These are phyloP conservation scores for Nezara viridula DNA, from an alignment of 2,888 invertebrate species.

Conservation along the genomic window DNA sequence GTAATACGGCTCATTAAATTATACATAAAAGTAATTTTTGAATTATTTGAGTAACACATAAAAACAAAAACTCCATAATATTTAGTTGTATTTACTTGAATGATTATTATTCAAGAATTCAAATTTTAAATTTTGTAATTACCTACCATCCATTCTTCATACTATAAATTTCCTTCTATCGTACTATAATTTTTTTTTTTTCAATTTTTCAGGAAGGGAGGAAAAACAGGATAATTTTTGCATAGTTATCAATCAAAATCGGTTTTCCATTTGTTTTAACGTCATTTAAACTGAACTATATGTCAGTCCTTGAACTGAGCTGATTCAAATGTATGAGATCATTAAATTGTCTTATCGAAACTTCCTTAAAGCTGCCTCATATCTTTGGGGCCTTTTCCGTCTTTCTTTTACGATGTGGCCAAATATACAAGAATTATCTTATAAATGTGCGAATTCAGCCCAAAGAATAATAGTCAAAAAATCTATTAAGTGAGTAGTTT, in stretches of 20 bases:
- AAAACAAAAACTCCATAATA: too few relatives aligned
- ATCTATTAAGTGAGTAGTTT: too few relatives aligned
- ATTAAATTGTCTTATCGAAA: constrained; percentile 30
- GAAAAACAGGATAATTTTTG: background rate
- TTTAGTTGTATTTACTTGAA: too few relatives aligned
- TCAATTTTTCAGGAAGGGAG: too few relatives aligned
- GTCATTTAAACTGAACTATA: background rate
- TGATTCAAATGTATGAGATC: constrained; percentile 40
- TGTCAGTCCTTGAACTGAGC: background rate
- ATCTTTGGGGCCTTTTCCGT: background rate
- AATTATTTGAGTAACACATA: too few relatives aligned
- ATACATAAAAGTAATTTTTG: too few relatives aligned
- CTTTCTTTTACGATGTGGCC: background rate
- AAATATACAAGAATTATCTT: background rate
- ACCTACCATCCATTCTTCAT: too few relatives aligned
- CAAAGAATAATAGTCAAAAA: background rate
- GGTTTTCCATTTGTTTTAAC: background rate
- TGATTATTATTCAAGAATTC: too few relatives aligned
- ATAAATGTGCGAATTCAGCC: background rate
- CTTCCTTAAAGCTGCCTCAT: constrained; percentile 16
- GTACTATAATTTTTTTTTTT: too few relatives aligned
- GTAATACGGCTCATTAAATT: too few relatives aligned
- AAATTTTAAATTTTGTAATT: too few relatives aligned
- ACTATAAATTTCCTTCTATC: too few relatives aligned
- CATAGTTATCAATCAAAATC: background rate